These are phyloP conservation scores for Siphonodentalium dalli DNA, from an alignment of 2,888 invertebrate species.

Conservation along the genomic window DNA sequence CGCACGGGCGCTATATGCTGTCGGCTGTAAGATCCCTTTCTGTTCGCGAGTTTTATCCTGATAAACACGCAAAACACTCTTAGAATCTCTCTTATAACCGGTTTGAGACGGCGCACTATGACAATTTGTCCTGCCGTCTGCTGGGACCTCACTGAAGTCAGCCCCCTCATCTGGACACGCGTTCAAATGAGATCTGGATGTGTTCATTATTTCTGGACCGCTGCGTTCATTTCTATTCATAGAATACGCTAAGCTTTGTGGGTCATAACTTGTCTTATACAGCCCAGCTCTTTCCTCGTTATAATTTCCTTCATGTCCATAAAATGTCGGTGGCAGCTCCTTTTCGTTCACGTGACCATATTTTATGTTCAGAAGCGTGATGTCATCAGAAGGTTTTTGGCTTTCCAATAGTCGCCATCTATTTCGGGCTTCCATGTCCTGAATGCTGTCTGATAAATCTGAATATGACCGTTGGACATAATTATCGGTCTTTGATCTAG, in stretches of 20 bases:
- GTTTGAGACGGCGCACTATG: conserved; percentile 37
- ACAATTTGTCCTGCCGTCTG: conserved; percentile 42
- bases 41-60: conserved; percentile 38
- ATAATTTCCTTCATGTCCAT: conserved; percentile 59
- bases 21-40: conserved; percentile 47
- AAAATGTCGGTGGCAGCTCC: conserved; percentile 54
- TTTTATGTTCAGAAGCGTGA: conserved; percentile 49
- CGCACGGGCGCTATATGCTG: conserved; percentile 37
- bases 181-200: conserved; percentile 46
- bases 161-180: conserved; percentile 44
- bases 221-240: conserved; percentile 48
- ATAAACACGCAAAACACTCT: conserved; percentile 36
- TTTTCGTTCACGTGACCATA: conserved; percentile 37
- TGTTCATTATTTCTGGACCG: conserved; percentile 49
- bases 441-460: conserved; percentile 38
- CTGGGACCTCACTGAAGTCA: conserved; percentile 44
- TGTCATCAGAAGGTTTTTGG: conserved; percentile 50
- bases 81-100: conserved; percentile 38
- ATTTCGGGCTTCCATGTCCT: conserved; percentile 60
- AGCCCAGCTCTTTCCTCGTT: conserved; percentile 59
- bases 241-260: conserved; percentile 46
- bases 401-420: conserved; percentile 51
- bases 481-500: not conserved
- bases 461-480: conserved; percentile 12
- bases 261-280: conserved; percentile 59